Percentiles rank a stretch among this genome's conserved stretches.
phyloP scores from a whole-genome alignment of 2,888 invertebrate genomes.

The Drosophila robusta region DNA sequence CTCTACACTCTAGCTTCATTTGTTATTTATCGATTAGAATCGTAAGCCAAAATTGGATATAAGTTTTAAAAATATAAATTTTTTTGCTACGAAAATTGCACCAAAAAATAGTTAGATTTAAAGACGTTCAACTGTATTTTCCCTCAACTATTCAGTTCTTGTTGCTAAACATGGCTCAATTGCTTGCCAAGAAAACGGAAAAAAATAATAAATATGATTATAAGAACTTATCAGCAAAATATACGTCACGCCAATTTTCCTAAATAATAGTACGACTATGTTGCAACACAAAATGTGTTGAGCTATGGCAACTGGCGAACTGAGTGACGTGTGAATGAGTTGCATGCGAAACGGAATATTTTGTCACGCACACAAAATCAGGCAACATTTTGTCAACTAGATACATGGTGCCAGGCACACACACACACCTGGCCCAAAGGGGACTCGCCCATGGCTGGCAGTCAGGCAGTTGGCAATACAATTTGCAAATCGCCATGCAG shows the following conservation, averaged over 20 bases:
- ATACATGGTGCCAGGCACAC: constrained; percentile 25
- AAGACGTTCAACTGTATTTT: neutral
- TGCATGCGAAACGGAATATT: constrained; percentile 56
- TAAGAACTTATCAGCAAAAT: constrained; percentile 13
- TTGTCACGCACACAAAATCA: constrained; percentile 55
- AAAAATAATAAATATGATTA: constrained; percentile 15
- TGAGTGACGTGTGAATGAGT: constrained; percentile 50
- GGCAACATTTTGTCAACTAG: constrained; percentile 43
- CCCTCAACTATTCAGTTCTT: neutral
- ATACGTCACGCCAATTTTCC: constrained; percentile 28
- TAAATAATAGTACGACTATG: constrained; percentile 13
- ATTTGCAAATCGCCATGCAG: constrained; percentile 60
- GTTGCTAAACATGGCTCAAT: neutral
- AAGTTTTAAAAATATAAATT: no score
- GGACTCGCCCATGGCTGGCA: neutral
- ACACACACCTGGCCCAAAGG: constrained; percentile 13
- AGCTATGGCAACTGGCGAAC: constrained; percentile 2
- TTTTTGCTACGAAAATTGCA: neutral
- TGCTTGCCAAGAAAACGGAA: neutral
- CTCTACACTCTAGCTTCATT: no score
- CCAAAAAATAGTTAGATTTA: neutral
- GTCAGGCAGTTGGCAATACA: constrained; percentile 37
- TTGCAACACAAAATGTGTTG: constrained; percentile 7
- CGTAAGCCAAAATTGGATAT: no score
- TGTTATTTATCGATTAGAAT: no score